Percentiles rank a stretch among this genome's conserved stretches.
These are phyloP conservation scores for Orthonyx spaldingii DNA, from an alignment of 2,113 vertebrate species.

Conservation along the genomic window DNA sequence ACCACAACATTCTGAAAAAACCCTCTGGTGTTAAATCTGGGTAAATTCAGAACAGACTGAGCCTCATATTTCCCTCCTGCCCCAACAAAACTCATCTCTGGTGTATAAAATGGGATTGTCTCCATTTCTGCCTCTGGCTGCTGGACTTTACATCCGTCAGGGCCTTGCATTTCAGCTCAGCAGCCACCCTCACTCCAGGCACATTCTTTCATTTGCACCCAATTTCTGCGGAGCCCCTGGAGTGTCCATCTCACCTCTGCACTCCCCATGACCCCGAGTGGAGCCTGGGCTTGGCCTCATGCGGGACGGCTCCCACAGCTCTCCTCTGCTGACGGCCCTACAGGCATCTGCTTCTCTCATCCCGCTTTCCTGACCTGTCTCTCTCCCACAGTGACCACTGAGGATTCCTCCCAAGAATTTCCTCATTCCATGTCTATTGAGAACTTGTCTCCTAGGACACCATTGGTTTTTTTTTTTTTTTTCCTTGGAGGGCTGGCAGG, in stretches of 20 bases:
- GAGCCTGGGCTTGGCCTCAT: neutral
- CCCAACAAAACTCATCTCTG: neutral
- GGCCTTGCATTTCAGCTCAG: neutral
- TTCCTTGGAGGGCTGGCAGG: neutral
- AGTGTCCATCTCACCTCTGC: neutral
- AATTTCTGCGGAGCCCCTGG: neutral
- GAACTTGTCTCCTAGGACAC: neutral
- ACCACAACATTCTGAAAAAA: neutral
- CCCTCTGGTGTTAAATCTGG: neutral
- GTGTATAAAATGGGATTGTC: accelerated
- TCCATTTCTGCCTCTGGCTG: neutral
- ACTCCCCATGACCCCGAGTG: too few relatives aligned
- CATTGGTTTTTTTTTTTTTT: accelerated
- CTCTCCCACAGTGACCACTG: neutral
- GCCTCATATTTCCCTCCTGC: neutral
- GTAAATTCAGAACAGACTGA: neutral
- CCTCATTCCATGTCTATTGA: neutral
- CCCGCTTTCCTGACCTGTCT: neutral
- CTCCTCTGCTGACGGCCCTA: accelerated
- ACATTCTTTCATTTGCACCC: neutral
- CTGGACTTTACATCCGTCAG: neutral
- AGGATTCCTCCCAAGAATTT: neutral
- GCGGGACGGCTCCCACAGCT: accelerated
- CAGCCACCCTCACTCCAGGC: neutral
- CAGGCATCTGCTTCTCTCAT: neutral